phyloP scores from a whole-genome alignment of 1,140 invertebrate species.

The Scaptomyza hsui region DNA sequence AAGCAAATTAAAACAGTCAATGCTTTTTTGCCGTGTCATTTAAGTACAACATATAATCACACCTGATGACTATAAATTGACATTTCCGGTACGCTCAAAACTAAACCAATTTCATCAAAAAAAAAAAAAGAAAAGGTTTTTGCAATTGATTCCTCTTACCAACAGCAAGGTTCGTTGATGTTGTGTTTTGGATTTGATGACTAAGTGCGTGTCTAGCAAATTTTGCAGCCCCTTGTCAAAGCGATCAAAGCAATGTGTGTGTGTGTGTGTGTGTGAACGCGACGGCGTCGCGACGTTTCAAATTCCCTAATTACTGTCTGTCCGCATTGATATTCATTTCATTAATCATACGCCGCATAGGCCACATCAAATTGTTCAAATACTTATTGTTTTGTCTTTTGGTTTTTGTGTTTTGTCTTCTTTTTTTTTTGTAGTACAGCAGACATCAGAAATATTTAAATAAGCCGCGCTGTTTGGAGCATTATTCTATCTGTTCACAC shows the following conservation, averaged over 20 bases:
- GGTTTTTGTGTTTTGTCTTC: no score
- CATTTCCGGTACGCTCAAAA: neutral
- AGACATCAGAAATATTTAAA: slow-evolving; percentile 24
- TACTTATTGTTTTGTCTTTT: slow-evolving; percentile 2
- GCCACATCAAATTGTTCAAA: slow-evolving; percentile 24
- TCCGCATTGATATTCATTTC: slow-evolving; percentile 43
- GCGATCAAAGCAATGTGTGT: slow-evolving; percentile 14
- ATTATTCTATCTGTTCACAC: slow-evolving; percentile 64
- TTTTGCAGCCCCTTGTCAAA: slow-evolving; percentile 8
- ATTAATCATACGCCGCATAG: slow-evolving; percentile 62
- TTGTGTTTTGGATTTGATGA: slow-evolving; percentile 14
- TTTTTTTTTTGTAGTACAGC: neutral
- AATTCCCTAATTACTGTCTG: slow-evolving; percentile 69
- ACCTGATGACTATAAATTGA: neutral
- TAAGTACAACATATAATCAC: neutral
- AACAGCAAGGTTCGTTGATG: neutral
- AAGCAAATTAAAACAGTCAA: no score
- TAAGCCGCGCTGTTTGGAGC: slow-evolving; percentile 13
- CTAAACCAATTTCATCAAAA: neutral
- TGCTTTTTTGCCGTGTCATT: no score
- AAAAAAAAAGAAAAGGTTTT: neutral
- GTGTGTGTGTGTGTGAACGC: no score
- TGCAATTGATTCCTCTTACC: slow-evolving; percentile 16
- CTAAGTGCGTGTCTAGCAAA: slow-evolving; percentile 28
- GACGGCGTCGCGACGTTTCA: slow-evolving; percentile 25